Evolutionary conservation across 2,888 invertebrate genomes (phyloP).

Genomic region (Gnatocerus cornutus): DNA sequence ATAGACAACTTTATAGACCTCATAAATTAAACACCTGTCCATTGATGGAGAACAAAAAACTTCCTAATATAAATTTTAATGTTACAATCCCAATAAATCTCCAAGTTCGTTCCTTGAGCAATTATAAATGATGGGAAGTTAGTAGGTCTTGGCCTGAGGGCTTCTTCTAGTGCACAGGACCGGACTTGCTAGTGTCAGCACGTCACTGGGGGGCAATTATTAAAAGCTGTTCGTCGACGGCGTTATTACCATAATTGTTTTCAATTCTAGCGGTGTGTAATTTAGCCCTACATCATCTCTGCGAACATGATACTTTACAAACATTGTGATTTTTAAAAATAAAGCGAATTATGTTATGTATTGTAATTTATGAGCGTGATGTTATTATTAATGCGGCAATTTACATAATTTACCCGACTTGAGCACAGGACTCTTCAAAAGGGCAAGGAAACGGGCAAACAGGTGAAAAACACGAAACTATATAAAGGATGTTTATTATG

Average conservation of each 20-base stretch:
- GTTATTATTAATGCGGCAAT: slow-evolving; percentile 45
- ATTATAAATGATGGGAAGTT: slow-evolving; percentile 43
- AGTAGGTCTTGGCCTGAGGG: slow-evolving; percentile 24
- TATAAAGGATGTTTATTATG: not conserved
- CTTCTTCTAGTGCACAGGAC: slow-evolving; percentile 29
- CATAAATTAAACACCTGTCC: slow-evolving; percentile 50
- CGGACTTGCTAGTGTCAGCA: slow-evolving; percentile 42
- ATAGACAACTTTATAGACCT: slow-evolving; percentile 50
- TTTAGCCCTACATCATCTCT: slow-evolving; percentile 49
- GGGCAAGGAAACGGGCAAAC: not conserved
- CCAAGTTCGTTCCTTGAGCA: slow-evolving; percentile 40
- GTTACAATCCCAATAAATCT: slow-evolving; percentile 44
- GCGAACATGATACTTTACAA: slow-evolving; percentile 51
- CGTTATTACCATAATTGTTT: slow-evolving; percentile 51
- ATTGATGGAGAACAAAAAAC: slow-evolving; percentile 32
- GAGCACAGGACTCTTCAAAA: slow-evolving; percentile 8
- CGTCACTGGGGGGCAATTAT: slow-evolving; percentile 44
- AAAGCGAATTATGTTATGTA: slow-evolving; percentile 47
- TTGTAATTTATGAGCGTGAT: slow-evolving; percentile 46
- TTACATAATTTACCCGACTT: slow-evolving; percentile 42
- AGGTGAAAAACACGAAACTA: not conserved
- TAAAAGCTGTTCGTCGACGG: slow-evolving; percentile 44
- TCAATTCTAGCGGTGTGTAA: slow-evolving; percentile 49
- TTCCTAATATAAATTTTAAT: slow-evolving; percentile 46
- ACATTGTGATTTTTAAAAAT: slow-evolving; percentile 48